Conservation (phyloP, 2,888 invertebrate species). For the Aphidoletes aphidimyza region DNA sequence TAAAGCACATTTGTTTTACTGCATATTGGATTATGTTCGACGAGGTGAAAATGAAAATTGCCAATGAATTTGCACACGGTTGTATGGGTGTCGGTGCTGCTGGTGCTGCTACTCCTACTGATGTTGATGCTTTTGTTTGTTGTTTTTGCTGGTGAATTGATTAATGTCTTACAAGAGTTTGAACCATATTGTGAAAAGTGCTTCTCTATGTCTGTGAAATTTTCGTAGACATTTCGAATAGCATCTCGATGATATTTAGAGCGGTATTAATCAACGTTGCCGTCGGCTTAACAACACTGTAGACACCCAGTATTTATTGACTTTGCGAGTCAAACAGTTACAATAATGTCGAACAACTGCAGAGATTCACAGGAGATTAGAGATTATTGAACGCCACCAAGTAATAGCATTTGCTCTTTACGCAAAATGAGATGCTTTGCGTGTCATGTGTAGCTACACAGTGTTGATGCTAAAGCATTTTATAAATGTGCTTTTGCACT, state of each 20-base stretch:
- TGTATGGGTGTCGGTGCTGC: too few species aligned
- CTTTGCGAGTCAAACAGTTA: background rate
- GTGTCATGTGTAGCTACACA: too few species aligned
- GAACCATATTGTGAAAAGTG: background rate
- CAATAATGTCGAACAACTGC: background rate
- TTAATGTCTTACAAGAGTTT: background rate
- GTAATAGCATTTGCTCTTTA: slow-evolving; percentile 32
- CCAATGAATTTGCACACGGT: slow-evolving; percentile 21
- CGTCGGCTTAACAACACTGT: slow-evolving; percentile 31
- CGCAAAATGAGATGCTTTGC: too few species aligned
- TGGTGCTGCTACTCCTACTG: too few species aligned
- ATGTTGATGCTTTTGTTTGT: too few species aligned
- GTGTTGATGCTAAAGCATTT: too few species aligned
- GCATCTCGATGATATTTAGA: slow-evolving; percentile 1
- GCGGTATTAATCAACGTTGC: slow-evolving; percentile 34
- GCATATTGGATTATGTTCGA: slow-evolving; percentile 24
- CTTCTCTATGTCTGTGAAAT: background rate
- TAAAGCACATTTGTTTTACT: slow-evolving; percentile 35
- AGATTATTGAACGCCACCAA: background rate
- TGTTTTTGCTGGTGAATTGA: background rate
- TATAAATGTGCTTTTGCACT: too few species aligned
- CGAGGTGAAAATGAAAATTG: slow-evolving; percentile 44
- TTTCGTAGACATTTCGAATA: background rate
- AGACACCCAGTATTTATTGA: slow-evolving; percentile 31
- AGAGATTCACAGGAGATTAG: slow-evolving; percentile 21